Evolutionary conservation across 2,888 invertebrate genomes (phyloP).

Genomic region (Odontomyia ornata): DNA sequence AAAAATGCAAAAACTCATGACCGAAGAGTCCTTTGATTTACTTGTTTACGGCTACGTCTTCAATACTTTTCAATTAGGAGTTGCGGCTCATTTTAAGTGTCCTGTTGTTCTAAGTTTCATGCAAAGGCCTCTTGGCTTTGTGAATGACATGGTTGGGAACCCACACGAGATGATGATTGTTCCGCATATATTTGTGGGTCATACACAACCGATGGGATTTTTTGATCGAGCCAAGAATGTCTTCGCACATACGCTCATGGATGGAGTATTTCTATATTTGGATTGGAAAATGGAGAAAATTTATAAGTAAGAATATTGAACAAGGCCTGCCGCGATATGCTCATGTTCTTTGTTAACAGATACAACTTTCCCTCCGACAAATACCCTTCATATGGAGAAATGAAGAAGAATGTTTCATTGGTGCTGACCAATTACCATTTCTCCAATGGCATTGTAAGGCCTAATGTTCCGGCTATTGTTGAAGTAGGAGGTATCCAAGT

Average conservation of each 20-base stretch:
- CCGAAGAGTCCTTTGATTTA: slow-evolving; percentile 47
- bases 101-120: slow-evolving; percentile 45
- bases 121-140: not conserved
- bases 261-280: not conserved
- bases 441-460: slow-evolving; percentile 57
- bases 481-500: slow-evolving; percentile 58
- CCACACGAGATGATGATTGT: slow-evolving; percentile 30
- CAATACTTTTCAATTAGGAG: slow-evolving; percentile 43
- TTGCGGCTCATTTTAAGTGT: slow-evolving; percentile 50
- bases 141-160: slow-evolving; percentile 27
- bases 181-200: not conserved
- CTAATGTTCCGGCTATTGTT: slow-evolving; percentile 37
- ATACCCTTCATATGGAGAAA: slow-evolving; percentile 53
- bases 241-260: not conserved
- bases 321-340: not conserved
- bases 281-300: not conserved
- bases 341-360: slow-evolving; percentile 20
- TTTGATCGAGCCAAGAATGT: slow-evolving; percentile 18
- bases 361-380: slow-evolving; percentile 44
- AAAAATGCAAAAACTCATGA: slow-evolving; percentile 36
- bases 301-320: slow-evolving; percentile 2
- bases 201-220: slow-evolving; percentile 37
- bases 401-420: slow-evolving; percentile 60
- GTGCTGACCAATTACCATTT: slow-evolving; percentile 62
- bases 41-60: slow-evolving; percentile 43